phyloP scores from a whole-genome alignment of 2,113 vertebrate genomes.

The Egretta garzetta region DNA sequence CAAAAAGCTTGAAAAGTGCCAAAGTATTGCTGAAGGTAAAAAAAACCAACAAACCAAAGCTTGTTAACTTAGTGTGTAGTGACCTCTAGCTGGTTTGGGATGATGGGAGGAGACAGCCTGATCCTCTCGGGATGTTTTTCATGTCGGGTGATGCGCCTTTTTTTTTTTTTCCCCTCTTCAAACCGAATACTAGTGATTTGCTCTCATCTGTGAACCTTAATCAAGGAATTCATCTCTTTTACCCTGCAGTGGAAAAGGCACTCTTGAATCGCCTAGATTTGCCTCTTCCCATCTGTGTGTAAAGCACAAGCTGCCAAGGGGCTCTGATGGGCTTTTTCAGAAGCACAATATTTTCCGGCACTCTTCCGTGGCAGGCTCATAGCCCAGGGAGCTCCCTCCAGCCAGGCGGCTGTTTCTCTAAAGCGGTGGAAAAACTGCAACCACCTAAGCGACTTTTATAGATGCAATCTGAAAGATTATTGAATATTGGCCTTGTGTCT shows the following conservation, averaged over 20 bases:
- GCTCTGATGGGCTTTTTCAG: background rate
- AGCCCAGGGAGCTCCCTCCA: background rate
- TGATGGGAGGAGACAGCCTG: background rate
- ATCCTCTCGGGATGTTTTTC: background rate
- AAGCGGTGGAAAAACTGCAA: background rate
- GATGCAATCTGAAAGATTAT: fast-evolving
- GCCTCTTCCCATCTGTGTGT: background rate
- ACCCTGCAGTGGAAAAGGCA: fast-evolving
- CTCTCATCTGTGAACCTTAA: background rate
- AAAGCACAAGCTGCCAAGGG: background rate
- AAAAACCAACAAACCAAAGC: background rate
- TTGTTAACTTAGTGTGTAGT: background rate
- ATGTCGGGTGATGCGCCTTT: background rate
- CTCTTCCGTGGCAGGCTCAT: background rate
- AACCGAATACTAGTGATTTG: background rate
- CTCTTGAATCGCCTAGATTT: fast-evolving
- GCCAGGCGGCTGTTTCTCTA: background rate
- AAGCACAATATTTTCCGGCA: background rate
- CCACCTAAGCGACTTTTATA: background rate
- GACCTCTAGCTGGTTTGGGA: background rate
- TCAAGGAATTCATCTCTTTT: background rate
- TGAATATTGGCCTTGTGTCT: fast-evolving
- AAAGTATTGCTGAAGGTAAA: background rate
- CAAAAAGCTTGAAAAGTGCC: background rate
- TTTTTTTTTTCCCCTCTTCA: background rate